phyloP scores from a whole-genome alignment of 2,888 invertebrate species.

The Girardia tigrina region DNA sequence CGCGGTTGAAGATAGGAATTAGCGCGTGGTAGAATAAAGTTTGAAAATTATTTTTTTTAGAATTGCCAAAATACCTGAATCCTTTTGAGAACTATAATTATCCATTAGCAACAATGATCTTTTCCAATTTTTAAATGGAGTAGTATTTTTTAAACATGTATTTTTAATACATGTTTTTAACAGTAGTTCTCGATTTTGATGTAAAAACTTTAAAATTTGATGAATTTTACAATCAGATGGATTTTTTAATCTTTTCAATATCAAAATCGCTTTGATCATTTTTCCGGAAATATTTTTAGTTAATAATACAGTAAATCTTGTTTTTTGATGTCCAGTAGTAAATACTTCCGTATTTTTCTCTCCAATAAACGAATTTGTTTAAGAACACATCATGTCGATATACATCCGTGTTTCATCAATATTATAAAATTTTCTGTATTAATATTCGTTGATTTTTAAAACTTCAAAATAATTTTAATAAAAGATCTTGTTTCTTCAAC shows the following conservation, averaged over 20 bases:
- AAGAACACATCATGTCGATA: no score
- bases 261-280: neutral
- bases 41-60: no score
- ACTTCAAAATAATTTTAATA: no score
- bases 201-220: neutral
- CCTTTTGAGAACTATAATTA: neutral
- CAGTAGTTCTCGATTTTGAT: neutral
- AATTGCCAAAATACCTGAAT: neutral
- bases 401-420: no score
- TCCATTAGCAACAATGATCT: neutral
- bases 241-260: neutral
- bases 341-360: neutral
- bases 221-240: no score
- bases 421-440: no score
- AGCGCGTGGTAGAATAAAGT: no score
- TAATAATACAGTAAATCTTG: neutral
- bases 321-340: conserved; percentile 5
- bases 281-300: neutral
- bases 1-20: no score
- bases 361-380: neutral
- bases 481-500: no score
- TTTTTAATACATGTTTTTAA: neutral
- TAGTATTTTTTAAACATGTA: neutral
- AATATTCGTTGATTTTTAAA: no score
- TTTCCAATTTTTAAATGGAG: neutral